Conservation (phyloP, 2,888 invertebrate genomes). For the Tetrapedia diversipes region DNA sequence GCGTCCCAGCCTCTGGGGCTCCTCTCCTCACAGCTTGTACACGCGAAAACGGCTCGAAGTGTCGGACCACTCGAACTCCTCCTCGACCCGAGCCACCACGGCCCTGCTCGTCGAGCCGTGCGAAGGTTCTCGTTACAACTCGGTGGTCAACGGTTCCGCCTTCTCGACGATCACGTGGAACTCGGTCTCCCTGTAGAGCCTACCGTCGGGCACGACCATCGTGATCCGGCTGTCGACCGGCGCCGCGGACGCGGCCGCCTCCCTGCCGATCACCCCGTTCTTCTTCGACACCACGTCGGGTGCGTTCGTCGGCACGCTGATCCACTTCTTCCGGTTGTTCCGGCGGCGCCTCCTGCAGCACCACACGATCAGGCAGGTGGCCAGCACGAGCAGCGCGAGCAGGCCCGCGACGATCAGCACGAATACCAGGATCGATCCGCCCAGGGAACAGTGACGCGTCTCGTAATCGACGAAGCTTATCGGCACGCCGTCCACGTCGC, state of each 20-base stretch:
- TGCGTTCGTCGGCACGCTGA: conserved; percentile 79
- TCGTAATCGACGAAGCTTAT: conserved; percentile 77
- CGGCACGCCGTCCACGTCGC: conserved; percentile 51
- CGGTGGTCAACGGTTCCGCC: conserved; percentile 91
- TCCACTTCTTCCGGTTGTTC: conserved; percentile 80
- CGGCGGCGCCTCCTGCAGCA: conserved; percentile 80
- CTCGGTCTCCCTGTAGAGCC: conserved; percentile 93
- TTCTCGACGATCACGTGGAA: conserved; percentile 93
- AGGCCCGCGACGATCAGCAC: conserved; percentile 69
- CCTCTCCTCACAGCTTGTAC: conserved; percentile 72
- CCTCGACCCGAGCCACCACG: conserved; percentile 48
- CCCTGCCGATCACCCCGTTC: conserved; percentile 84
- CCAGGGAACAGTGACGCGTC: conserved; percentile 73
- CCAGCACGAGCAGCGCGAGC: conserved; percentile 63
- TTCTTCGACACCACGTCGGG: conserved; percentile 81
- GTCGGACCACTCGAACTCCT: conserved; percentile 62
- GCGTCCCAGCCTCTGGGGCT: too few species aligned
- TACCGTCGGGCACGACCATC: conserved; percentile 91
- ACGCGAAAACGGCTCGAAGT: conserved; percentile 70
- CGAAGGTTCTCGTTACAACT: conserved; percentile 85
- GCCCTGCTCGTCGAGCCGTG: conserved; percentile 70
- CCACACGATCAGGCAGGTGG: conserved; percentile 71
- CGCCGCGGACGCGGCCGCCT: conserved; percentile 59
- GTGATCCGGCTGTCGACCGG: conserved; percentile 80
- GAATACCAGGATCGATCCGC: conserved; percentile 75